Evolutionary conservation across 2,113 vertebrate genomes (phyloP).

Genomic region (Myanophis thanlyinensis): DNA sequence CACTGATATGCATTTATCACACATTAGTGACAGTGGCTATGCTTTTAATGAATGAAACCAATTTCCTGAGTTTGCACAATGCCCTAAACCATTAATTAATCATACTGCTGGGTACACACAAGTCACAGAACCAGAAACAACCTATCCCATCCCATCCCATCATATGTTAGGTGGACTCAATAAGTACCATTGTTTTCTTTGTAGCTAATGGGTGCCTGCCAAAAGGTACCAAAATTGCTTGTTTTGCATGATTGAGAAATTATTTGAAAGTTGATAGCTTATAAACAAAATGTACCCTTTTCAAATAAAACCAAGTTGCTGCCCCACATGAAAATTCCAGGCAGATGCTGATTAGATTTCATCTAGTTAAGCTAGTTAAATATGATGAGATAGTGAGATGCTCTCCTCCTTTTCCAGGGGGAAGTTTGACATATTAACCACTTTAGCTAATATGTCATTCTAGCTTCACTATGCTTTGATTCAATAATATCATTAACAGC

Average conservation of each 20-base stretch:
- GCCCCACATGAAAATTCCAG: background rate
- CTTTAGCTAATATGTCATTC: background rate
- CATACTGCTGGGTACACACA: background rate
- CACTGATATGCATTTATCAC: background rate
- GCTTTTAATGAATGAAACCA: background rate
- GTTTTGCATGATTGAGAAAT: background rate
- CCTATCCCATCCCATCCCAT: background rate
- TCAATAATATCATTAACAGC: background rate
- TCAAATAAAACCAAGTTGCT: background rate
- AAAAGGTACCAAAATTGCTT: background rate
- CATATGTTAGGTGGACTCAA: background rate
- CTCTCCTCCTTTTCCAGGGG: background rate
- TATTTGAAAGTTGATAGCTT: background rate
- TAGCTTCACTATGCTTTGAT: background rate
- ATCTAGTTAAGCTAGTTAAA: background rate
- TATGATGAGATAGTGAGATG: background rate
- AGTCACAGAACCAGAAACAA: background rate
- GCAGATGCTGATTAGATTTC: background rate
- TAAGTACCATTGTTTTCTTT: background rate
- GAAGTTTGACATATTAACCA: background rate
- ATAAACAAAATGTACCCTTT: background rate
- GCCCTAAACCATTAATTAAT: background rate
- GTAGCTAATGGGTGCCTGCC: background rate
- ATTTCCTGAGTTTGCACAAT: background rate
- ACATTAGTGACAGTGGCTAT: background rate